Base-by-base conservation (phyloP, 2,113 vertebrate genomes). In the Apistogramma diplotaenia region DNA sequence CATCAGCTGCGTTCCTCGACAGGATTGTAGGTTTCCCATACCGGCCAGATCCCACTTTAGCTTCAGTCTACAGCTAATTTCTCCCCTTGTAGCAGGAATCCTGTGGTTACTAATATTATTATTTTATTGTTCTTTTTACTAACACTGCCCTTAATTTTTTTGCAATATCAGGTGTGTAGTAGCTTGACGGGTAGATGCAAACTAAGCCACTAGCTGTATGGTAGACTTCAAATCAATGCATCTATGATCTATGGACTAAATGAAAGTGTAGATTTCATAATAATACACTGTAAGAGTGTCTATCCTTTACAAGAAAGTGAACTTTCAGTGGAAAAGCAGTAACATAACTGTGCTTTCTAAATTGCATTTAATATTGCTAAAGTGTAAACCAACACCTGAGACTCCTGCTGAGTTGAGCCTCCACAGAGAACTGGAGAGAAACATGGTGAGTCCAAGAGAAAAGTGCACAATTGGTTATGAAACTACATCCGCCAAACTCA, bases 401-500 rank as follows among this genome's bases (percentile, higher is more conserved):
- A 18, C 13, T 62, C 12, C 72, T n/a, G 3, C 21, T 31, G n/a
- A 71, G 59, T 10, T 60, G 5, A 53, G 11, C 13, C 67, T 55
- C 65, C 46, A 27, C 55, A 70, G 18, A 58, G 25, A 79, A n/a
- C 56, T 31, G 35, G 21, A 19, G 8, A 37, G 21, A 70, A 76
- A 74, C 62, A 54, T 1, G 51, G 33, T 53, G 65, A 82, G 49
- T 27, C 5, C 3, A 77, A 80, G 35, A 2, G 27, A 35, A 65
- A n/a, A 71, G 56, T 35, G 58, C 75, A 74, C 65, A 62, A 57
- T 56, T 29, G 3, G 16, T 87, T 89, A 81, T 49, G 54, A 89
- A 87, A 89, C 78, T 35, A 19, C 21, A 15, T 74, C 8, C 60
- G 89, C 90, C 92, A 62, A 62, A 81, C 78, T 76, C 57, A 8